Percentiles rank a stretch among this genome's conserved stretches.
Evolutionary conservation across 2,888 invertebrate genomes (phyloP).

Genomic region (Fragum fragum): DNA sequence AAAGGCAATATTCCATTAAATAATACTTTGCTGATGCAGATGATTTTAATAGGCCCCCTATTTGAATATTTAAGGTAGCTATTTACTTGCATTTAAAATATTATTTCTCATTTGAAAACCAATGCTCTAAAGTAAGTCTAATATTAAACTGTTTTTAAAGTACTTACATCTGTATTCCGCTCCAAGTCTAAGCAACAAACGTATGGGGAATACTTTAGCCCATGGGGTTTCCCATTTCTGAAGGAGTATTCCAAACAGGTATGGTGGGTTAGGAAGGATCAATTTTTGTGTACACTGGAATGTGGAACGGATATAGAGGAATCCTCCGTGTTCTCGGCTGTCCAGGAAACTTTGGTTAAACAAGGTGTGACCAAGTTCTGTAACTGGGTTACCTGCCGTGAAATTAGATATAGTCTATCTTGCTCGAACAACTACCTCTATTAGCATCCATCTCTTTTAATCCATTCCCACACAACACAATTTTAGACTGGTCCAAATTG

Average conservation of each 20-base stretch:
- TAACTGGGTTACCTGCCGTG: constrained; percentile 90
- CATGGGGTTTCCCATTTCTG: constrained; percentile 94
- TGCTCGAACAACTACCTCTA: too few species aligned
- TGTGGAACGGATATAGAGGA: constrained; percentile 93
- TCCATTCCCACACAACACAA: too few species aligned
- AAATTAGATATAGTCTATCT: too few species aligned
- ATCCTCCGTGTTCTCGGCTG: constrained; percentile 89
- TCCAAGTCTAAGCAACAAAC: constrained; percentile 93
- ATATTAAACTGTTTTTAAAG: too few species aligned
- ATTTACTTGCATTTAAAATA: too few species aligned
- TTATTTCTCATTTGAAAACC: too few species aligned
- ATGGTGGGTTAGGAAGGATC: constrained; percentile 92
- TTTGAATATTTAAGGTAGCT: background rate
- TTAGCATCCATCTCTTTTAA: too few species aligned
- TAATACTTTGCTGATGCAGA: too few species aligned
- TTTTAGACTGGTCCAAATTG: too few species aligned
- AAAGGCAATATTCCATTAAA: too few species aligned
- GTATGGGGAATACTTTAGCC: constrained; percentile 92
- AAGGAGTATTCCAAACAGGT: constrained; percentile 92
- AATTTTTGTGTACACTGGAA: constrained; percentile 94
- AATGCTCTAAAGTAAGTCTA: too few species aligned
- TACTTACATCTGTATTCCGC: constrained; percentile 92
- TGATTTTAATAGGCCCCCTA: too few species aligned
- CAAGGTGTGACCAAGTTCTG: constrained; percentile 91
- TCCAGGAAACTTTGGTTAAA: constrained; percentile 88